Evolutionary conservation across 1,140 invertebrate genomes (phyloP).

Genomic region (Meteorus sp.): DNA sequence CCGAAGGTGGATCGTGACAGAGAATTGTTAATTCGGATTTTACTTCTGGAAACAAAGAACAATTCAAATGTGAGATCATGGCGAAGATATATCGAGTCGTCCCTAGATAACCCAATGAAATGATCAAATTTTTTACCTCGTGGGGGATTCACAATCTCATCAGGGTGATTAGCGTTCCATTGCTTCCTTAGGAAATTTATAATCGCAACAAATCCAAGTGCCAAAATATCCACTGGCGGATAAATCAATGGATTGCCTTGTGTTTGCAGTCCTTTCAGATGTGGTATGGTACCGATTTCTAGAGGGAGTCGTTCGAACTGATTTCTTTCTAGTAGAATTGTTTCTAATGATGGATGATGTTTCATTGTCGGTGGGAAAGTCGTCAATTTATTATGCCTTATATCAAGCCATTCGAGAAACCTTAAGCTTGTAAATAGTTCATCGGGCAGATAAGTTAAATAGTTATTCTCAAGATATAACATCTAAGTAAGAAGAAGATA

Average conservation of each 20-base stretch:
- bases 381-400: conserved; percentile 61
- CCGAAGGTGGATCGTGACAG: conserved; percentile 32
- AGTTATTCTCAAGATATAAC: conserved; percentile 63
- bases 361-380: conserved; percentile 58
- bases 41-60: conserved; percentile 16
- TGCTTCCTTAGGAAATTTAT: conserved; percentile 56
- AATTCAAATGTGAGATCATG: too few species aligned
- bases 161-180: conserved; percentile 48
- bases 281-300: conserved; percentile 58
- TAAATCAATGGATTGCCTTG: conserved; percentile 59
- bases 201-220: conserved; percentile 51
- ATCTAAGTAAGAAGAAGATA: conserved; percentile 49
- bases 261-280: conserved; percentile 60
- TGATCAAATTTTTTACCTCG: conserved; percentile 29
- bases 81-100: too few species aligned
- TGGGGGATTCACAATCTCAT: conserved; percentile 29
- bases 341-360: conserved; percentile 58
- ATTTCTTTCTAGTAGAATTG: conserved; percentile 63
- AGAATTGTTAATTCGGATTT: conserved; percentile 43
- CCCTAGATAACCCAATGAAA: too few species aligned
- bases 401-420: conserved; percentile 62
- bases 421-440: conserved; percentile 59
- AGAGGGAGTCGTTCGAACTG: conserved; percentile 59
- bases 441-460: conserved; percentile 54
- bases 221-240: conserved; percentile 57